Evolutionary conservation across 1,140 invertebrate species (phyloP), one percentile per base, ranked within the genome.

Genomic region (Nebria ingens): DNA sequence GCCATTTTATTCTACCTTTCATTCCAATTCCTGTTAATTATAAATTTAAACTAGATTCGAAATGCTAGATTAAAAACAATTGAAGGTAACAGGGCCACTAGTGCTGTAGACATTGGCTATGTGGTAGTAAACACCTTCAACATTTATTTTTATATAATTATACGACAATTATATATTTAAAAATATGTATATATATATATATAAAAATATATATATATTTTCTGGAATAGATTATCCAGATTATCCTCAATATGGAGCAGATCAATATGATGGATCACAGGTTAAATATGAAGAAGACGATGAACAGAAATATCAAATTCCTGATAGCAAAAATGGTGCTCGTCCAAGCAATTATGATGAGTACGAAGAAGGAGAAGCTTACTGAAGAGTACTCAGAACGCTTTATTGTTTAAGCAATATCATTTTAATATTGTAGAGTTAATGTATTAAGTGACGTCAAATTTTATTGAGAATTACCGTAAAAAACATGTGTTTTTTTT

Each of bases 211-310:
- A 22, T 45, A 19, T 53, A 40, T 20, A 58, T 19, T 51, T 19
- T 52, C 58, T 57, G 53, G 61, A 65, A 55, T 62, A 80, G 79
- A 85, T 70, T 85, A 85, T 74, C 82, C 81, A 12, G 78, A 83
- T 53, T 84, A 82, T 59, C 68, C 59, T 58, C 74, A 69, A 59
- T 68, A 65, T 64, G 74, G 65, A 63, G 71, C 62, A 63, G 68
- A 65, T 68, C 66, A 56, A 1, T 79, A 77, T 56, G 80, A 80
- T 59, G 73, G 78, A 29, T 68, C 74, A 17, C 69, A 73, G 29
- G 78, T 85, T 25, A 85, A 85, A 64, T 81, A 80, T 57, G 83
- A 85, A 67, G 72, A 79, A 50, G 79, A 79, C 58, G 76, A 83
- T 50, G 77, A 82, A 63, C 77, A 82, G 63, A 82, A 82, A 61